phyloP scores from a whole-genome alignment of 1,140 invertebrate genomes.

The Caenorhabditis tropicalis region DNA sequence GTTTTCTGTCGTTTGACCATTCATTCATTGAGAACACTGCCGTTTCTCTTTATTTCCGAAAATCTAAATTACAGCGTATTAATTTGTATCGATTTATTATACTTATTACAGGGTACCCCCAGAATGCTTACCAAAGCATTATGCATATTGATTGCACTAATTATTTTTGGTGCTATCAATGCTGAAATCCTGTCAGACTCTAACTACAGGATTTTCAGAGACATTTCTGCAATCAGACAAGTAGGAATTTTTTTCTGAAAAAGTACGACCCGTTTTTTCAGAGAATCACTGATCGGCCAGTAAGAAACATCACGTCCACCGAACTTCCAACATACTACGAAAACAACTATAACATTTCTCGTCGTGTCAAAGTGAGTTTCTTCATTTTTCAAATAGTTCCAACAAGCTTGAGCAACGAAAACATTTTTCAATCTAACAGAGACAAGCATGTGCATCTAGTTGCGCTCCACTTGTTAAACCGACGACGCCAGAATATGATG shows the following conservation, averaged over 20 bases:
- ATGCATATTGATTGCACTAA: constrained; percentile 21
- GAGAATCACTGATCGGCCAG: background rate
- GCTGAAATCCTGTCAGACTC: background rate
- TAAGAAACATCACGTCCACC: background rate
- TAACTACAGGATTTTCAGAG: background rate
- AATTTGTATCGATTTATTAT: background rate
- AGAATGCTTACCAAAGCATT: constrained; percentile 34
- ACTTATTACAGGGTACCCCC: constrained; percentile 6
- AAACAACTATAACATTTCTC: background rate
- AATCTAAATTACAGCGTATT: too few relatives aligned
- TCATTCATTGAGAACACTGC: background rate
- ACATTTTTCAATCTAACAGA: too few relatives aligned
- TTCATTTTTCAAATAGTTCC: background rate
- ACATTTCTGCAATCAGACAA: constrained; percentile 10
- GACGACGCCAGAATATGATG: background rate
- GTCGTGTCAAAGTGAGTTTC: background rate
- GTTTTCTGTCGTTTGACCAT: constrained; percentile 37
- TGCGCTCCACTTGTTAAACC: background rate
- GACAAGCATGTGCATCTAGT: constrained; percentile 23
- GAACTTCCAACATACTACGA: constrained; percentile 26
- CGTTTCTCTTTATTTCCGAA: background rate
- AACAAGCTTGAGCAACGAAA: background rate
- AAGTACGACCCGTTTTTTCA: background rate
- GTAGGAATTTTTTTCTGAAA: background rate
- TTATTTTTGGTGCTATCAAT: background rate